Evolutionary conservation across 2,888 invertebrate species (phyloP).

Genomic region (Azorinus chamasolen): DNA sequence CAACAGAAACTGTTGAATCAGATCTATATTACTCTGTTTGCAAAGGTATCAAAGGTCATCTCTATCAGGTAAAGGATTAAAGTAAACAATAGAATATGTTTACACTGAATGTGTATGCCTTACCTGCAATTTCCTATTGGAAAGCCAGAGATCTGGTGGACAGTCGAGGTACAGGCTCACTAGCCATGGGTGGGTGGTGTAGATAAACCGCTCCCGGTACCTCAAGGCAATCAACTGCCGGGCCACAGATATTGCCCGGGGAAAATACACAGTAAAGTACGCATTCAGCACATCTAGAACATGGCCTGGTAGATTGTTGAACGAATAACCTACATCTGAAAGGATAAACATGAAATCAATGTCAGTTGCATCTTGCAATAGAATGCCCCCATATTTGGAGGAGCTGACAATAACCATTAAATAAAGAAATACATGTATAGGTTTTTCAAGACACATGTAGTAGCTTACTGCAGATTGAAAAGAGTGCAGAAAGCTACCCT

Average conservation of each 20-base stretch:
- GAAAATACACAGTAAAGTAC: conserved; percentile 82
- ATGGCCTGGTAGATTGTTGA: conserved; percentile 68
- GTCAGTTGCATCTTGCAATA: no score
- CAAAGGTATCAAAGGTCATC: no score
- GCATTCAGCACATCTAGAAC: conserved; percentile 80
- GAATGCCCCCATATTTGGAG: no score
- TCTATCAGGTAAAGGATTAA: no score
- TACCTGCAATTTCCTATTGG: conserved; percentile 66
- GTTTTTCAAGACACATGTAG: no score
- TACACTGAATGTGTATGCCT: neutral
- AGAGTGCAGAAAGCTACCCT: no score
- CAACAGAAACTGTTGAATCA: no score
- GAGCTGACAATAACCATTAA: no score
- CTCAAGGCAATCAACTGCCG: conserved; percentile 65
- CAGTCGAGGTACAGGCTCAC: conserved; percentile 82
- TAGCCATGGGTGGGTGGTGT: conserved; percentile 85
- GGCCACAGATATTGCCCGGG: conserved; percentile 72
- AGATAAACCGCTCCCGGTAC: conserved; percentile 78
- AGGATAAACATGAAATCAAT: conserved; percentile 11
- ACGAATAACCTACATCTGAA: conserved; percentile 81
- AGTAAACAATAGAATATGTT: no score
- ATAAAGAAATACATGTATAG: no score
- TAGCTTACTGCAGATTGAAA: no score
- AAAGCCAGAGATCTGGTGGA: conserved; percentile 74
- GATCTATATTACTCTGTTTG: no score